These are phyloP conservation scores for Ondatra zibethicus DNA, from an alignment of 2,113 vertebrate species.

Conservation along the genomic window DNA sequence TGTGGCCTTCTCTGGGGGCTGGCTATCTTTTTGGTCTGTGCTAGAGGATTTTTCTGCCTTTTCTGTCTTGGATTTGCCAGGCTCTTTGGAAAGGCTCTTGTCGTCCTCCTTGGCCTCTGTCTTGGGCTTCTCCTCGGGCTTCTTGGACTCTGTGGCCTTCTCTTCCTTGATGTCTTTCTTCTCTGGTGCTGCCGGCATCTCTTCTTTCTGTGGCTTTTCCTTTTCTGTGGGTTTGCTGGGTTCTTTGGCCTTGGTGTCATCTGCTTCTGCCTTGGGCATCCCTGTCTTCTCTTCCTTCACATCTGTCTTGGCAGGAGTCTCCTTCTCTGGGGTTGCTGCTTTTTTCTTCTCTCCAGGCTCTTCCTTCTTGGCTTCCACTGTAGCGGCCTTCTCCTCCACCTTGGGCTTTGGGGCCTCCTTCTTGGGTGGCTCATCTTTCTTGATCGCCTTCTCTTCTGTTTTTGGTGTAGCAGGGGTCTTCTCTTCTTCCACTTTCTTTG, in stretches of 20 bases:
- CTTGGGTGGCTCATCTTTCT: constrained; percentile 81
- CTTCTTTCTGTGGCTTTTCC: constrained; percentile 78
- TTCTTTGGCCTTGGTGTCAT: constrained; percentile 77
- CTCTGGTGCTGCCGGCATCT: constrained; percentile 41
- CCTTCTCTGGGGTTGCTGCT: constrained; percentile 78
- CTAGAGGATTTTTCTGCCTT: constrained; percentile 90
- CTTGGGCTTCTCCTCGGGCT: constrained; percentile 84
- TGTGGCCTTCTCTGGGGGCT: constrained; percentile 75
- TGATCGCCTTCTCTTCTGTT: constrained; percentile 75
- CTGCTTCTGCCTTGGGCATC: constrained; percentile 61
- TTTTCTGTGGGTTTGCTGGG: constrained; percentile 74
- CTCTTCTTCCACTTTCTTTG: constrained; percentile 77
- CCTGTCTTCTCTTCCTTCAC: constrained; percentile 75
- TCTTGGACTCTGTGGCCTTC: constrained; percentile 76
- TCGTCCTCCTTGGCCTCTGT: constrained; percentile 79
- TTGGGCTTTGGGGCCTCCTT: constrained; percentile 77
- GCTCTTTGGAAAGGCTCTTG: constrained; percentile 67
- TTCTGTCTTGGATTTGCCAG: constrained; percentile 79
- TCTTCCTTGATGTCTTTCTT: constrained; percentile 81
- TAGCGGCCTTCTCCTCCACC: constrained; percentile 76
- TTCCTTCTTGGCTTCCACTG: constrained; percentile 79
- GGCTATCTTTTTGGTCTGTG: constrained; percentile 88
- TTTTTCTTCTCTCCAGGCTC: constrained; percentile 80
- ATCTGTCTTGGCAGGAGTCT: constrained; percentile 65
- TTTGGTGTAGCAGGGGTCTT: constrained; percentile 71